Conservation (phyloP, 2,888 invertebrate genomes). For the Orchestes rusci region DNA sequence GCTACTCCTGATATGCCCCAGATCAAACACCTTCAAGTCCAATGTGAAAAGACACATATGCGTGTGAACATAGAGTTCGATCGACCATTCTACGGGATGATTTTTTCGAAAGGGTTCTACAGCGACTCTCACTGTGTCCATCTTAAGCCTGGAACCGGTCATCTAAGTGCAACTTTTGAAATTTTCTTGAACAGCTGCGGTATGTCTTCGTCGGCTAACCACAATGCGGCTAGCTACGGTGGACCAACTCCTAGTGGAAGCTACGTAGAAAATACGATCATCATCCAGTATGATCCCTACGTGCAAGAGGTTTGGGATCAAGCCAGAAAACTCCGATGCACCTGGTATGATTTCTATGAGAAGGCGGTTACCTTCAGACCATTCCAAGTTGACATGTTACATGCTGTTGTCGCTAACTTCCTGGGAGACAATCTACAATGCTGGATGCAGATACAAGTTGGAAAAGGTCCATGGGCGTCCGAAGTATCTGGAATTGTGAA, state of each 20-base stretch:
- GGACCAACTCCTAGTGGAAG: constrained; percentile 87
- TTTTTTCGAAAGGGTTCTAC: constrained; percentile 91
- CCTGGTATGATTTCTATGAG: constrained; percentile 95
- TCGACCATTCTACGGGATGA: constrained; percentile 91
- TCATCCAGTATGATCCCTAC: constrained; percentile 90
- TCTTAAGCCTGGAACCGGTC: constrained; percentile 83
- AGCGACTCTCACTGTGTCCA: constrained; percentile 89
- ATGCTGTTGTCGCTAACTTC: constrained; percentile 92
- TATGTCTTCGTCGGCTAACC: constrained; percentile 88
- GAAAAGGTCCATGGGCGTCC: constrained; percentile 95
- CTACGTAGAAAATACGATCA: constrained; percentile 91
- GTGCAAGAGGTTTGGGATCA: constrained; percentile 96
- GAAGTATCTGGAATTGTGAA: constrained; percentile 94
- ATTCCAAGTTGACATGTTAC: constrained; percentile 93
- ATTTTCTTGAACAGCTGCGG: constrained; percentile 90
- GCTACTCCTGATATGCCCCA: constrained; percentile 86
- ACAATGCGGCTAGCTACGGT: constrained; percentile 73
- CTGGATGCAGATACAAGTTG: constrained; percentile 97
- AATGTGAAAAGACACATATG: constrained; percentile 95
- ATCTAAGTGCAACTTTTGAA: constrained; percentile 86
- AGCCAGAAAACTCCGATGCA: constrained; percentile 83
- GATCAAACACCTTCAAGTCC: constrained; percentile 88
- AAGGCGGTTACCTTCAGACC: constrained; percentile 92
- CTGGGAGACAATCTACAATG: constrained; percentile 91
- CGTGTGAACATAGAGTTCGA: constrained; percentile 92